Conservation (phyloP, 2,797 vertebrate species). For the Taeniopygia guttata region DNA sequence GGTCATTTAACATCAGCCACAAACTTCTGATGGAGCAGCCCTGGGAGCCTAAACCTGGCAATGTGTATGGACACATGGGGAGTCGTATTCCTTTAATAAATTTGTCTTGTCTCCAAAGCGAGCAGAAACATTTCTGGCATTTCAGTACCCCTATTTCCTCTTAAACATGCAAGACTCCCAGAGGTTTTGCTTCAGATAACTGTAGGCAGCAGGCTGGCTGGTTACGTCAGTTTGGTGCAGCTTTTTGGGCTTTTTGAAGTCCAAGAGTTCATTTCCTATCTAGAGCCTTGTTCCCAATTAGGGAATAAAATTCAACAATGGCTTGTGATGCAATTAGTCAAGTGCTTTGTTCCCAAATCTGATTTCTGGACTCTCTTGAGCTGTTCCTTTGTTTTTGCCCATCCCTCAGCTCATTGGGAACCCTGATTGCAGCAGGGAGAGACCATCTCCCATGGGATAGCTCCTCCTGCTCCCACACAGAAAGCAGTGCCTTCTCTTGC, state of each 20-base stretch:
- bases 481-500: background rate
- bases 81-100: background rate
- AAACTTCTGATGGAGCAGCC: background rate
- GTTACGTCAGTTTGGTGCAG: background rate
- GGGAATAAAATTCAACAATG: background rate
- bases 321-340: background rate
- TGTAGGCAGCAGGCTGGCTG: background rate
- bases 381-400: background rate
- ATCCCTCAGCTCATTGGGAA: background rate
- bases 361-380: background rate
- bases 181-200: background rate
- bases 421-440: background rate
- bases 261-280: background rate
- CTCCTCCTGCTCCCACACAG: background rate
- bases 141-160: background rate
- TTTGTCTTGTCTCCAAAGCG: background rate
- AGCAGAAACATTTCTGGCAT: background rate
- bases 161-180: background rate
- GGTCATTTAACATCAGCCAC: background rate
- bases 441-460: background rate
- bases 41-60: background rate
- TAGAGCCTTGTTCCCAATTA: background rate
- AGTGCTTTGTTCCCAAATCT: background rate
- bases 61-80: too few species aligned
- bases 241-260: background rate